phyloP scores from a whole-genome alignment of 2,797 vertebrate genomes.

The Sardinella longiceps region DNA sequence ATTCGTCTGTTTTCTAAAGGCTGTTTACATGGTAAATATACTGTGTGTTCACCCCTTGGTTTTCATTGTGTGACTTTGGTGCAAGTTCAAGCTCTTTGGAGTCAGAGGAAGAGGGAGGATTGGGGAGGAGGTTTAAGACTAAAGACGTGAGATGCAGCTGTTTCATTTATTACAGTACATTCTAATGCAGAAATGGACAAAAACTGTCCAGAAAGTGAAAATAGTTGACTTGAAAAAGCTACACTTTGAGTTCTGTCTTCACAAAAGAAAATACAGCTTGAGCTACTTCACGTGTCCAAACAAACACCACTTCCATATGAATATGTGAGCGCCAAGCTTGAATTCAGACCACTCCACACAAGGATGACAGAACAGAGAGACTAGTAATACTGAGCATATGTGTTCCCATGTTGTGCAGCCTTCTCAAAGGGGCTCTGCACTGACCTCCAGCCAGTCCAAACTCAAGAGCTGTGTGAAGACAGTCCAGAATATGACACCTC shows the following conservation, averaged over 20 bases:
- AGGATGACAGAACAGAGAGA: constrained; percentile 50
- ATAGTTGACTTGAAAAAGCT: not conserved
- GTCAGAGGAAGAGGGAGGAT: not conserved
- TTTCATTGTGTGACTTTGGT: not conserved
- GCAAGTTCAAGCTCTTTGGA: not conserved
- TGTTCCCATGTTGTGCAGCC: not conserved
- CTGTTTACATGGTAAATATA: constrained; percentile 10
- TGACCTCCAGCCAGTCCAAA: constrained; percentile 54
- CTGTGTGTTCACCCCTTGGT: not conserved
- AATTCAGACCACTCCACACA: constrained; percentile 66
- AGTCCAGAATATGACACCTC: constrained; percentile 54
- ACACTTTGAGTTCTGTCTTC: not conserved
- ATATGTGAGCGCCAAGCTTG: constrained; percentile 46
- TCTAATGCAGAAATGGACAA: not conserved
- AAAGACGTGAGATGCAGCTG: not conserved
- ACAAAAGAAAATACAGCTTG: not conserved
- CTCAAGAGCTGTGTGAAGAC: constrained; percentile 51
- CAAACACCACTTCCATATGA: constrained; percentile 51
- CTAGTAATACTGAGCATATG: constrained; percentile 72
- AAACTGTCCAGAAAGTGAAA: not conserved
- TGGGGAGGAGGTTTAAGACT: not conserved
- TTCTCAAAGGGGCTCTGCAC: not conserved
- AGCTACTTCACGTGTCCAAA: constrained; percentile 43
- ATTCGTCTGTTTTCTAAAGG: not conserved
- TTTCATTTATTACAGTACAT: too few relatives aligned